A percentile compares a stretch with the other conserved stretches of the same genome.
phyloP scores from a whole-genome alignment of 1,140 invertebrate genomes.

The Magallana angulata region DNA sequence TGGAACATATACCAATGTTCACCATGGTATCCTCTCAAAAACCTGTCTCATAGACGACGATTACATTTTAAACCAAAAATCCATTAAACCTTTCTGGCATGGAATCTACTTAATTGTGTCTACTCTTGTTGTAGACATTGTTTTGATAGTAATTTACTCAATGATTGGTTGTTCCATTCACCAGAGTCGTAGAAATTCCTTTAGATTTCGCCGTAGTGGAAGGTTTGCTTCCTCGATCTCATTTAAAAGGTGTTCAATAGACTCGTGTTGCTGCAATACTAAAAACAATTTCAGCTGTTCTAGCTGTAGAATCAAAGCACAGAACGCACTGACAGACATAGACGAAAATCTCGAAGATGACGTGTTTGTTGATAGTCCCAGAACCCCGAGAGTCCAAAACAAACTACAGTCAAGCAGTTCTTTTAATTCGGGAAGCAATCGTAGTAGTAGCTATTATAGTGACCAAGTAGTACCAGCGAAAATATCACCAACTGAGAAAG shows the following conservation, averaged over 20 bases:
- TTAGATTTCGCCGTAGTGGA: not conserved
- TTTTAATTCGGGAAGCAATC: not conserved
- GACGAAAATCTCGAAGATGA: conserved; percentile 2
- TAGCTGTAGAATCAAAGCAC: not conserved
- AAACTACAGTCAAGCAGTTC: not conserved
- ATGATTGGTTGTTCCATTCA: not conserved
- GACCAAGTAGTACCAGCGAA: not conserved
- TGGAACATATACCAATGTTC: conserved; percentile 19
- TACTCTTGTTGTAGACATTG: conserved; percentile 41
- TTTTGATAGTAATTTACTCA: conserved; percentile 27
- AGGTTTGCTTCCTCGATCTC: not conserved
- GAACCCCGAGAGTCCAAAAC: not conserved
- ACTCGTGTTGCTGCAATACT: conserved; percentile 40
- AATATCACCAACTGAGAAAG: not conserved
- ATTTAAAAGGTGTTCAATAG: conserved; percentile 19
- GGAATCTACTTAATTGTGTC: conserved; percentile 34
- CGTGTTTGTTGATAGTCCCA: not conserved
- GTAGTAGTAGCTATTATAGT: not conserved
- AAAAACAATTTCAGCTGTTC: conserved; percentile 6
- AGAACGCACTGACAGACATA: not conserved
- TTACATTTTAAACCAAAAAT: conserved; percentile 24
- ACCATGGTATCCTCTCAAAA: conserved; percentile 10
- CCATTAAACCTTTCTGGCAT: conserved; percentile 41
- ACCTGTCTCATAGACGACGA: conserved; percentile 54
- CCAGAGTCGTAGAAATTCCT: not conserved